Evolutionary conservation across 2,888 invertebrate genomes (phyloP).

Genomic region (Protonemura montana): DNA sequence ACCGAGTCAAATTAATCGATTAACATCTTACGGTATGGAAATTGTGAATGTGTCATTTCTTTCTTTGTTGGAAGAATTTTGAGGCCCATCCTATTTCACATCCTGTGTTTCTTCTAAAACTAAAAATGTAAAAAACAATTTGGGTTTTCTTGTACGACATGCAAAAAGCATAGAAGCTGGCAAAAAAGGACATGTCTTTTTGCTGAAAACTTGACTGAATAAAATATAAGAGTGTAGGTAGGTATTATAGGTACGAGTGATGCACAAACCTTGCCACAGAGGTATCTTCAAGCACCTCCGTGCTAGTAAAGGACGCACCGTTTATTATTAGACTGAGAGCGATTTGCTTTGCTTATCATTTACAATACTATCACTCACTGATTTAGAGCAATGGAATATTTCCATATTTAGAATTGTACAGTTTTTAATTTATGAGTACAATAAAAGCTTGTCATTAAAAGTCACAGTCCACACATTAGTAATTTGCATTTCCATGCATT

Average conservation of each 20-base stretch:
- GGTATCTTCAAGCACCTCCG: conserved; percentile 55
- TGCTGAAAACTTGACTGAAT: conserved; percentile 29
- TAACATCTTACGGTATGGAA: not conserved
- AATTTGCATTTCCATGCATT: not conserved
- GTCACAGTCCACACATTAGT: not conserved
- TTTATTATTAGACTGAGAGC: conserved; percentile 48
- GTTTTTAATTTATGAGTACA: not conserved
- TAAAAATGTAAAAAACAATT: not conserved
- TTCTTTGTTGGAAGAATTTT: not conserved
- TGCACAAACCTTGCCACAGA: conserved; percentile 54
- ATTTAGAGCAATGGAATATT: not conserved
- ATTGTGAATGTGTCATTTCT: not conserved
- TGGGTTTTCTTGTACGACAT: conserved; percentile 28
- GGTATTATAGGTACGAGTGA: conserved; percentile 44
- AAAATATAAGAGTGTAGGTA: conserved; percentile 31
- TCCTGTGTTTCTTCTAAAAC: conserved; percentile 18
- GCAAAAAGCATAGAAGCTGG: conserved; percentile 33
- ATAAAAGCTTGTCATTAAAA: not conserved
- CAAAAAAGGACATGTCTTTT: conserved; percentile 28
- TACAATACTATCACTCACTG: not conserved
- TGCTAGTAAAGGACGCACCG: conserved; percentile 52
- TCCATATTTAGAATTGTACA: not conserved
- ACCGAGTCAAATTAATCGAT: not conserved
- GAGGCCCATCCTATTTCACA: not conserved
- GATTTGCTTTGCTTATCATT: not conserved